Percentiles rank a stretch among this genome's conserved stretches.
These are phyloP conservation scores for Xylota segnis DNA, from an alignment of 2,888 invertebrate species.

Conservation along the genomic window DNA sequence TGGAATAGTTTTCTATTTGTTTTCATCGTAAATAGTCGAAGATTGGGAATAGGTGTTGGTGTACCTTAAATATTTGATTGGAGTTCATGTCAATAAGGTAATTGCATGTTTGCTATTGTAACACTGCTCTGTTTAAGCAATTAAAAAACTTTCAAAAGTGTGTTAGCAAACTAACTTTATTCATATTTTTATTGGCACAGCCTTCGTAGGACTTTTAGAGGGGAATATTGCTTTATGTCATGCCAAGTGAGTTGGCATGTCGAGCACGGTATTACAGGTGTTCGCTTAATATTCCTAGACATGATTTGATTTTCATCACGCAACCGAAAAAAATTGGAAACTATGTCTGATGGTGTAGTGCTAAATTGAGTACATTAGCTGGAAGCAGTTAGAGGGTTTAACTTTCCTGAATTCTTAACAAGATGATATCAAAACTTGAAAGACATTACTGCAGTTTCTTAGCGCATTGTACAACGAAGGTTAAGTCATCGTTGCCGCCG, in stretches of 20 bases:
- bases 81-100: neutral
- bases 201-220: neutral
- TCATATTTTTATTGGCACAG: neutral
- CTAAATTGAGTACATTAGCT: too few relatives aligned
- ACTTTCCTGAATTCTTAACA: too few relatives aligned
- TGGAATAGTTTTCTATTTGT: too few relatives aligned
- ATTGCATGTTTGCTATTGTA: neutral
- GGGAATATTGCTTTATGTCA: neutral
- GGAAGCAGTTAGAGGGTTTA: too few relatives aligned
- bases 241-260: neutral
- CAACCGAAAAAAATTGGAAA: neutral
- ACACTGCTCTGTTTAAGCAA: neutral
- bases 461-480: too few relatives aligned
- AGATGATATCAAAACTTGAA: too few relatives aligned
- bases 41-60: neutral
- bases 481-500: too few relatives aligned
- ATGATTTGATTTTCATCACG: neutral
- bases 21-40: too few relatives aligned
- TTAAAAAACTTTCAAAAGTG: neutral
- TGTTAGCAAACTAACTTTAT: neutral
- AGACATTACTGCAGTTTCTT: too few relatives aligned
- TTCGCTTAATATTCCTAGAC: neutral
- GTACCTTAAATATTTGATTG: neutral
- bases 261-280: neutral
- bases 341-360: too few relatives aligned